Evolutionary conservation across 1,140 invertebrate genomes (phyloP).

Genomic region (Drosophila kurseongensis): DNA sequence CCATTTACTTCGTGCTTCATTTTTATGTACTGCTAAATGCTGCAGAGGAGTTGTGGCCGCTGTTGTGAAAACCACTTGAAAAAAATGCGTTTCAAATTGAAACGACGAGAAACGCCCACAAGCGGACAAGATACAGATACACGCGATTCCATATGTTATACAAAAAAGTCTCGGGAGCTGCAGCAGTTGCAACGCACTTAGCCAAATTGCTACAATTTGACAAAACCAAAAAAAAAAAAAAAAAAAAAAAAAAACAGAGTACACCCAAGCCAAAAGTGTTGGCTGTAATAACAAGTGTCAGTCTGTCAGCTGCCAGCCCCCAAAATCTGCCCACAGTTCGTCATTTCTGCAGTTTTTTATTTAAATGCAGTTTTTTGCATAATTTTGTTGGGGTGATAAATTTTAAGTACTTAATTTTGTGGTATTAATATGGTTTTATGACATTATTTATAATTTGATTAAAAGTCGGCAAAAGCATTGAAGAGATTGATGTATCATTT

Average conservation of each 20-base stretch:
- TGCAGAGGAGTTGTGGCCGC: constrained; percentile 69
- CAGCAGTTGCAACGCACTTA: constrained; percentile 61
- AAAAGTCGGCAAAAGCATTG: constrained; percentile 47
- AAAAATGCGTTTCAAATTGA: constrained; percentile 63
- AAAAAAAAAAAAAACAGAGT: constrained; percentile 3
- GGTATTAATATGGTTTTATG: constrained; percentile 46
- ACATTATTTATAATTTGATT: constrained; percentile 69
- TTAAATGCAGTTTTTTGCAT: constrained; percentile 27
- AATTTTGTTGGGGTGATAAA: constrained; percentile 57
- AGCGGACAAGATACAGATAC: constrained; percentile 15
- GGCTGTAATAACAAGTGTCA: constrained; percentile 80
- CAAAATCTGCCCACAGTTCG: constrained; percentile 59
- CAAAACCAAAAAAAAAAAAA: too few species aligned
- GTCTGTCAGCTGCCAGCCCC: constrained; percentile 64
- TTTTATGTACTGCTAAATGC: constrained; percentile 79
- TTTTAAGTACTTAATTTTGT: constrained; percentile 67
- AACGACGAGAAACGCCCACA: constrained; percentile 55
- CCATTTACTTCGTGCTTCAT: constrained; percentile 33
- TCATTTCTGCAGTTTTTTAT: constrained; percentile 4
- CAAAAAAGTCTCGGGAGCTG: constrained; percentile 29
- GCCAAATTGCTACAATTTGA: constrained; percentile 68
- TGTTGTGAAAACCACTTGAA: constrained; percentile 55
- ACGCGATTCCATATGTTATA: constrained; percentile 27
- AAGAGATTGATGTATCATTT: constrained; percentile 34
- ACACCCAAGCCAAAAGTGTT: constrained; percentile 60